These are phyloP conservation scores for Euleptes europaea DNA, from an alignment of 2,113 vertebrate genomes.

Conservation along the genomic window DNA sequence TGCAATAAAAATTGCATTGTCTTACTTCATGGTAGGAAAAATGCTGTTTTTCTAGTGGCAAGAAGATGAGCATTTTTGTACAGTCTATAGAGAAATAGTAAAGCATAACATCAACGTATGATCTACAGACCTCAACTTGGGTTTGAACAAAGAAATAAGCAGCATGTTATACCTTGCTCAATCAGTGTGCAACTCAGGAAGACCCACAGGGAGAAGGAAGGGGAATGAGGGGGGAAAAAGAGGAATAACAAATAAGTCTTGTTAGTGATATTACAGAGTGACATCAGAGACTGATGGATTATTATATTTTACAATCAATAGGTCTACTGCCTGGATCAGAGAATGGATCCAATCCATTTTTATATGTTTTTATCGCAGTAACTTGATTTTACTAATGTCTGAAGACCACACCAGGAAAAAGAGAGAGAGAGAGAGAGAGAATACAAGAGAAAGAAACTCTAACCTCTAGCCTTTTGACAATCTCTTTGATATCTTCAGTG, in stretches of 20 bases:
- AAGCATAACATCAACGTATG: constrained; percentile 1
- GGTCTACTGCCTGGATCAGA: not conserved
- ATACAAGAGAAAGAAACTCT: constrained; percentile 59
- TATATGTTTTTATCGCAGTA: not conserved
- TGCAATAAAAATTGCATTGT: constrained; percentile 2
- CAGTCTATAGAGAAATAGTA: not conserved
- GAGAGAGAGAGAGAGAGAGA: not conserved
- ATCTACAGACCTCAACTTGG: constrained; percentile 13
- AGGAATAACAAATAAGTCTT: not conserved
- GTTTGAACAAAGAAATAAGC: not conserved
- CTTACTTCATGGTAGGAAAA: not conserved
- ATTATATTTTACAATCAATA: not conserved
- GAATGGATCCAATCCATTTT: rapidly evolving
- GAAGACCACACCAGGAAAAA: not conserved
- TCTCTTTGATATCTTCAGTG: constrained; percentile 92
- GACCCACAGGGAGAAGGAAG: not conserved
- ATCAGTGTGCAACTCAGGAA: constrained; percentile 12
- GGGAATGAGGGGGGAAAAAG: not conserved
- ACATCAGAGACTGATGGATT: not conserved
- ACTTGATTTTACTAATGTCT: not conserved
- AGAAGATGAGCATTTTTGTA: not conserved
- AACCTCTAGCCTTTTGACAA: constrained; percentile 94
- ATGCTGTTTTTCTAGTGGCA: not conserved
- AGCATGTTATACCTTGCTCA: not conserved
- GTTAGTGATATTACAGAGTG: not conserved